Percentiles rank a stretch among this genome's conserved stretches.
Conservation (phyloP, 2,888 invertebrate species). For the Papilio elwesi region DNA sequence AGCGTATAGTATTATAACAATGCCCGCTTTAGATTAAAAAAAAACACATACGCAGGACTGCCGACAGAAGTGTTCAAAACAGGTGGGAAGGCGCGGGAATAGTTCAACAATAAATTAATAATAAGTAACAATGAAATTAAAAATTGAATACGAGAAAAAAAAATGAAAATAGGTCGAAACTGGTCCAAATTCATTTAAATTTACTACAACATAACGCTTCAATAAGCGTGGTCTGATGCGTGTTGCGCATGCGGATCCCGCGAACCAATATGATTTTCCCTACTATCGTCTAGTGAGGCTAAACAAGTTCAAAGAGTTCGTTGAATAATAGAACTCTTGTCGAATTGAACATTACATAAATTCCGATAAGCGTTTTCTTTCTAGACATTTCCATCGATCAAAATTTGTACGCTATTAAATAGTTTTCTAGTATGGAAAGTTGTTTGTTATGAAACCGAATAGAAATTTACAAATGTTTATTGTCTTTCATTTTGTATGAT, state of each 20-base stretch:
- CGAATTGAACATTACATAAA: not conserved
- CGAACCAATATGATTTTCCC: too few species aligned
- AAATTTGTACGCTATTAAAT: slow-evolving; percentile 12
- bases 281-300: too few species aligned
- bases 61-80: too few species aligned
- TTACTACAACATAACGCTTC: too few species aligned
- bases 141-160: too few species aligned
- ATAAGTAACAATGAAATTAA: too few species aligned
- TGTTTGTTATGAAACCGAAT: not conserved
- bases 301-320: not conserved
- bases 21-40: not conserved
- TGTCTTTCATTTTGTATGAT: not conserved
- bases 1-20: not conserved
- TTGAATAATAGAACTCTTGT: not conserved
- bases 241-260: too few species aligned
- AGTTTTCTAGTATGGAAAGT: slow-evolving; percentile 13
- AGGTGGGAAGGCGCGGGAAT: too few species aligned
- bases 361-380: not conserved
- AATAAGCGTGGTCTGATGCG: too few species aligned
- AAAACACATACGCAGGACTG: not conserved
- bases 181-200: too few species aligned
- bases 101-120: too few species aligned
- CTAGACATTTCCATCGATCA: slow-evolving; percentile 1
- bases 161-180: too few species aligned
- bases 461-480: not conserved